phyloP scores from a whole-genome alignment of 2,888 invertebrate species.

The Ophion slaviceki region DNA sequence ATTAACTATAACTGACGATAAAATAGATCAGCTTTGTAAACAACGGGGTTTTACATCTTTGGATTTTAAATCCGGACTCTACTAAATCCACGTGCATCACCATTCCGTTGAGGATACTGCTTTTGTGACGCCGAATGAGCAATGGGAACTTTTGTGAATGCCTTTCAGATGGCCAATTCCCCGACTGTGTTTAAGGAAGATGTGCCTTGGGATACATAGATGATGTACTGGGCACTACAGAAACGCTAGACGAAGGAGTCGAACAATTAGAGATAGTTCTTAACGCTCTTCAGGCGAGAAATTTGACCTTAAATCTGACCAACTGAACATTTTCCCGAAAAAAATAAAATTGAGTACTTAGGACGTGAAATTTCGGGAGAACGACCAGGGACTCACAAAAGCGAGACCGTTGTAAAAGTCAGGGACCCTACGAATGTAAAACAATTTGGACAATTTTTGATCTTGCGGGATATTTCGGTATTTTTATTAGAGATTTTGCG shows the following conservation, averaged over 20 bases:
- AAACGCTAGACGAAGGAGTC: slow-evolving; percentile 67
- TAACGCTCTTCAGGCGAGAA: slow-evolving; percentile 56
- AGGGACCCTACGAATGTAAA: too few relatives aligned
- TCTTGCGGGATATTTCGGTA: too few relatives aligned
- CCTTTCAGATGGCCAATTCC: slow-evolving; percentile 64
- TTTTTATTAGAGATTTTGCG: too few relatives aligned
- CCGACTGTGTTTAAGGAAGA: slow-evolving; percentile 66
- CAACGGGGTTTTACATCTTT: slow-evolving; percentile 74
- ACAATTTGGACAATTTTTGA: too few relatives aligned
- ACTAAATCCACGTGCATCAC: slow-evolving; percentile 63
- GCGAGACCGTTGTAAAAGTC: too few relatives aligned
- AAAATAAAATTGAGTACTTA: too few relatives aligned
- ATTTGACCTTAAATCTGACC: too few relatives aligned
- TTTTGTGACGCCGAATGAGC: too few relatives aligned
- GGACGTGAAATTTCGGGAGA: too few relatives aligned
- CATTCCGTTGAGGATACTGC: slow-evolving; percentile 39
- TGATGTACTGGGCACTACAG: slow-evolving; percentile 70
- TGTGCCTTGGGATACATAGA: slow-evolving; percentile 68
- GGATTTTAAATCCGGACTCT: slow-evolving; percentile 72
- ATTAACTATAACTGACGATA: slow-evolving; percentile 79
- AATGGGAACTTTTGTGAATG: slow-evolving; percentile 4
- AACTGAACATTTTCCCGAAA: too few relatives aligned
- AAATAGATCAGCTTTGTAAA: slow-evolving; percentile 74
- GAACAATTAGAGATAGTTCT: slow-evolving; percentile 67
- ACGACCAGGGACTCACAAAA: too few relatives aligned